Evolutionary conservation across 2,797 vertebrate species (phyloP), one percentile per base, ranked within the genome.

Genomic region (Smutsia temminckii): DNA sequence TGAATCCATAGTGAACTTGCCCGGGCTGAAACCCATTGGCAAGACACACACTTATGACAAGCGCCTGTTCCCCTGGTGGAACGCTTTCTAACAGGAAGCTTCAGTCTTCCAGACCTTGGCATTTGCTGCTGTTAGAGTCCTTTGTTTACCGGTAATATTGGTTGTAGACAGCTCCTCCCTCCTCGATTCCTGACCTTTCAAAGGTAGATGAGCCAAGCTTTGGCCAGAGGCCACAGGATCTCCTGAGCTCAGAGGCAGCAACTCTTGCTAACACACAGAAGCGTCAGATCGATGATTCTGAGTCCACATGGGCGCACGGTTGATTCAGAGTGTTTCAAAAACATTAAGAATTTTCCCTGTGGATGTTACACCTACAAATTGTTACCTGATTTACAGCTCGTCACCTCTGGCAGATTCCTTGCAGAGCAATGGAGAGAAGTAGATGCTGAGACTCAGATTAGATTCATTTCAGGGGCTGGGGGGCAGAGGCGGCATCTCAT

Each of bases 1-100:
- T 37, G 37, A 37, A 37, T 37, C 37, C 37, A 37, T 37, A 37
- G 37, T 37, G 37, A 37, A 37, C 37, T 37, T 37, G 37, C 37
- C 37, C 37, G 37, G 37, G 37, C 37, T 37, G 37, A 37, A 37
- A 37, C 40, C 40, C 40, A 40, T 5, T 40, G 40, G 40, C 40
- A 40, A 40, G 40, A 40, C 40, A 40, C 40, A 40, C 40, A 40
- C 77, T 92, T 14, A 10, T 32, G 92, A 75, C 29, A 20, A 68
- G 68, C 17, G 5, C 59, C 59, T 34, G 1, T 51, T 90, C 87
- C 63, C 0, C 0, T 0, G 3, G 6, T 64, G 40, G 63, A 92
- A 80, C 57, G 71, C 68, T 90, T 91, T 85, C 92, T 55, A 77
- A 68, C 79, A 94, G 95, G 95, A 96, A 94, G 32, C 53, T 21